Percentiles rank a stretch among this genome's conserved stretches.
Evolutionary conservation across 2,888 invertebrate genomes (phyloP).

Genomic region (Cheilosia urbana): DNA sequence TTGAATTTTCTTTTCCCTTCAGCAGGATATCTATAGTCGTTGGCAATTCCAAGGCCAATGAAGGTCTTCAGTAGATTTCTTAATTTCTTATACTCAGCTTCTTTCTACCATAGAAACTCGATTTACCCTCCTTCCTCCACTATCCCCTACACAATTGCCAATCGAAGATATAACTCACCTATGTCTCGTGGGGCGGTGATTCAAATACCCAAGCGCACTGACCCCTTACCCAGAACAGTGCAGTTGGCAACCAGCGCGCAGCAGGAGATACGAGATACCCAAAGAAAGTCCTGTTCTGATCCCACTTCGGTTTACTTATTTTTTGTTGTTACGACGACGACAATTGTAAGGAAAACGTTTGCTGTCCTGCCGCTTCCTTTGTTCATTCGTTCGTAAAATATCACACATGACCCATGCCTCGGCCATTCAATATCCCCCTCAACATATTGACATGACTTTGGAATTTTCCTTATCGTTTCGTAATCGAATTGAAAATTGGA

Average conservation of each 20-base stretch:
- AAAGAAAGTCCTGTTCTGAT: slow-evolving; percentile 30
- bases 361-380: slow-evolving; percentile 33
- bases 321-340: slow-evolving; percentile 32
- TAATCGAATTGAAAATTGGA: slow-evolving; percentile 76
- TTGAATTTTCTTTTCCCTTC: too few relatives aligned
- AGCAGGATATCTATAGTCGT: too few relatives aligned
- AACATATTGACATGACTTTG: slow-evolving; percentile 74
- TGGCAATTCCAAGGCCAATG: too few relatives aligned
- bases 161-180: slow-evolving; percentile 36
- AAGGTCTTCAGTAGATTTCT: too few relatives aligned
- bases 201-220: slow-evolving; percentile 10
- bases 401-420: slow-evolving; percentile 44
- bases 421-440: neutral
- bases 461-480: slow-evolving; percentile 74
- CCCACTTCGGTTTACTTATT: slow-evolving; percentile 27
- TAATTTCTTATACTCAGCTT: neutral
- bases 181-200: slow-evolving; percentile 20
- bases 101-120: neutral
- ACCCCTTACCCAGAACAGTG: slow-evolving; percentile 21
- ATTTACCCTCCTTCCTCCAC: neutral
- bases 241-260: slow-evolving; percentile 56
- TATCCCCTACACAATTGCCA: slow-evolving; percentile 12
- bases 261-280: slow-evolving; percentile 41
- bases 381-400: slow-evolving; percentile 36
- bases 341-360: slow-evolving; percentile 62